phyloP scores from a whole-genome alignment of 2,113 vertebrate species.

The Crotophaga sulcirostris region DNA sequence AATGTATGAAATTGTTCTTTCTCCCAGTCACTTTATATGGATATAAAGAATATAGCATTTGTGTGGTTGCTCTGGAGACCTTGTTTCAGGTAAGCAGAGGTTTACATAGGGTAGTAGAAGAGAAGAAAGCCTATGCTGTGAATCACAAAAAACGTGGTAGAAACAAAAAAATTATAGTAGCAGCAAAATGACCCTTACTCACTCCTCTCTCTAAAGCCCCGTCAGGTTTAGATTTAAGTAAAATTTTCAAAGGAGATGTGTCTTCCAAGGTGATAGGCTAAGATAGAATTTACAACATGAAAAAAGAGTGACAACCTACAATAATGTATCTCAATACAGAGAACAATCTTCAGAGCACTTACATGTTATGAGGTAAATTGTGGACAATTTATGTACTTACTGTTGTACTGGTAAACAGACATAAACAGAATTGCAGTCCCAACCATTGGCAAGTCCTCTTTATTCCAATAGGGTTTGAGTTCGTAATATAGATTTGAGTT shows the following conservation, averaged over 20 bases:
- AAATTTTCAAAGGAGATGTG: background rate
- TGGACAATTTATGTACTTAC: background rate
- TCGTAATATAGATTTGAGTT: background rate
- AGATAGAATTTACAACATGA: background rate
- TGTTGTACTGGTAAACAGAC: background rate
- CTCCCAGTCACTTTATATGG: background rate
- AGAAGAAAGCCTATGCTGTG: background rate
- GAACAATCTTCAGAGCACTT: background rate
- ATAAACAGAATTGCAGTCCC: background rate
- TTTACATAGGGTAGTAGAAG: background rate
- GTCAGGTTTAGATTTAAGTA: background rate
- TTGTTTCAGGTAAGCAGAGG: background rate
- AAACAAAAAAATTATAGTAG: background rate
- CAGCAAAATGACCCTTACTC: background rate
- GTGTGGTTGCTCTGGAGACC: background rate
- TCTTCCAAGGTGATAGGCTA: background rate
- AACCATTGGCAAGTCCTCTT: background rate
- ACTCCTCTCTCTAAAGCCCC: background rate
- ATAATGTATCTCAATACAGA: background rate
- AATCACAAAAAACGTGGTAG: background rate
- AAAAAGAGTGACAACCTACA: background rate
- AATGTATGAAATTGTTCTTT: background rate
- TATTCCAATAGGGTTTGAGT: background rate
- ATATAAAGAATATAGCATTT: background rate
- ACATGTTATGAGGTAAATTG: background rate